Evolutionary conservation across 2,797 vertebrate species (phyloP), one percentile per base, ranked within the genome.

Genomic region (Gephyroberyx darwinii): DNA sequence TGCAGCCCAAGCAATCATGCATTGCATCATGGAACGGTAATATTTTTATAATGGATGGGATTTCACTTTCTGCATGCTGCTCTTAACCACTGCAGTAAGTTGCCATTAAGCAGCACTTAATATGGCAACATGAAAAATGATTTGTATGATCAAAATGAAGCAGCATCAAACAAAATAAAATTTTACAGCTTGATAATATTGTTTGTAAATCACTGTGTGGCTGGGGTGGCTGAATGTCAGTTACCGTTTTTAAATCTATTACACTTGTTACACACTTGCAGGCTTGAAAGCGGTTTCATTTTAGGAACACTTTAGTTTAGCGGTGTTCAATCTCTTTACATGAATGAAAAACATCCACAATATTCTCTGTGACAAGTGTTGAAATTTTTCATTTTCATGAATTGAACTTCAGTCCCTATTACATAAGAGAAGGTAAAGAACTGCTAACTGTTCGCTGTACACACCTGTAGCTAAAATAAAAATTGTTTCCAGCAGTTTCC

Each of bases 1-100:
- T 84, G 81, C 88, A 94, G 93, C 89, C 86, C 79, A 94, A 94
- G 94, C 93, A 54, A 48, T 92, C 93, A 93, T 95, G 94, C 94
- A 92, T 82, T 77, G 89, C 85, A 57, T 81, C 67, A 92, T 92
- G 89, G 13, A 72, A 81, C 81, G 77, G 72, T 65, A 78, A 81
- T 43, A 51, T 58, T 43, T 65, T 71, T 68, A 72, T 57, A 83
- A 86, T 75, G 79, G 68, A 88, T 84, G 82, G 68, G 58, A 74
- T 84, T 79, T 74, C 37, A 84, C 59, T 61, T 65, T 79, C 69
- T 74, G 81, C 92, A 93, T 92, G 91, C 91, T 77, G 62, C 65
- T 80, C 51, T 69, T 81, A 68, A 80, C 31, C 74, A 64, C 33
- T 72, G 64, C 6, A 69, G 12, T 37, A 69, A 71, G 59, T 59